Percentiles rank a stretch among this genome's conserved stretches.
These are phyloP conservation scores for Brotula barbata DNA, from an alignment of 2,797 vertebrate species.

Conservation along the genomic window DNA sequence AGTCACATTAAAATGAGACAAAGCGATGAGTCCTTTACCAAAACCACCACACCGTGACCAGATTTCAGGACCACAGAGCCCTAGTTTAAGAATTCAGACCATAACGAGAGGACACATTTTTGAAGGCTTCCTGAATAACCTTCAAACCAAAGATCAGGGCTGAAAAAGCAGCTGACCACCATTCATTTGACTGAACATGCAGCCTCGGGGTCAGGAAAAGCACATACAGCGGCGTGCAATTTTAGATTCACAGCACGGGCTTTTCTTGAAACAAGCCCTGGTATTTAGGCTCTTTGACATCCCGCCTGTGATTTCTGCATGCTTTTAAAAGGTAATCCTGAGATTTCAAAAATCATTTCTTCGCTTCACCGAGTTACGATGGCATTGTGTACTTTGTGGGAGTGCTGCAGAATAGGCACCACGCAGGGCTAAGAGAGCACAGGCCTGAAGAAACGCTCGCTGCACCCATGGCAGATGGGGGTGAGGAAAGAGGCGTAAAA, in stretches of 20 bases:
- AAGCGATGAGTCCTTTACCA: too few species aligned
- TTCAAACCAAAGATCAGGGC: background rate
- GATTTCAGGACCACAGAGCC: too few species aligned
- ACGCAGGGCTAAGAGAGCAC: slow-evolving; percentile 39
- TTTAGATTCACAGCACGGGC: background rate
- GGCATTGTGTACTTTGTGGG: slow-evolving; percentile 43
- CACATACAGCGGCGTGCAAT: too few species aligned
- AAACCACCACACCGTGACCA: too few species aligned
- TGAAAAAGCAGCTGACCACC: background rate
- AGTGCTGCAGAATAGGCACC: slow-evolving; percentile 42
- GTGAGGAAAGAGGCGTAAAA: slow-evolving; percentile 22
- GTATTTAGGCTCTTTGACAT: slow-evolving; percentile 16
- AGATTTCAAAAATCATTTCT: slow-evolving; percentile 7
- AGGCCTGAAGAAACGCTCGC: slow-evolving; percentile 37
- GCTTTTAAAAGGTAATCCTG: background rate
- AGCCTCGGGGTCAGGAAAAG: too few species aligned
- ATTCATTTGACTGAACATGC: too few species aligned
- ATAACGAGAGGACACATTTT: background rate
- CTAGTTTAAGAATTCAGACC: background rate
- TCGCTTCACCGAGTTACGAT: slow-evolving; percentile 25
- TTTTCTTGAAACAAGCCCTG: slow-evolving; percentile 4
- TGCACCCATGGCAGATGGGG: slow-evolving; percentile 39
- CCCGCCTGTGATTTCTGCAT: slow-evolving; percentile 29
- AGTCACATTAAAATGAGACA: too few species aligned
- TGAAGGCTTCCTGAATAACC: background rate